Evolutionary conservation across 2,888 invertebrate genomes (phyloP), one percentile per base, ranked within the genome.

Genomic region (Drosophila nigricruria): DNA sequence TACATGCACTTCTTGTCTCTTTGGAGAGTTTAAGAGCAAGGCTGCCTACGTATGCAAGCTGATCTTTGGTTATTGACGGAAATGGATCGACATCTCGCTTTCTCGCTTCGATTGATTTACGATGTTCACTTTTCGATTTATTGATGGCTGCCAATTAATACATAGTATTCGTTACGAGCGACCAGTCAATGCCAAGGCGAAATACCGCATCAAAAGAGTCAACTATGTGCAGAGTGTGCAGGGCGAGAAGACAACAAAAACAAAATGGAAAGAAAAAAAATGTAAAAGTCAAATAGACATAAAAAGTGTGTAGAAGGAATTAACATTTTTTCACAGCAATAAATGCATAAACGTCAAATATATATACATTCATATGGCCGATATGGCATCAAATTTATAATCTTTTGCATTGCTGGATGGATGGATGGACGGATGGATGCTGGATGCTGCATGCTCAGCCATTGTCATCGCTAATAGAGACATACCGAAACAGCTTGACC

Each of bases 301-400:
- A 89, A 84, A 49, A 84, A 72, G 66, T 72, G 85, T 89, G 89
- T 78, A 77, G 75, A 71, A 70, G 81, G 90, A 88, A 86, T 88
- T 80, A 89, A 86, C 78, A 88, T 80, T 79, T 89, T 86, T 88
- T 90, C 89, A 88, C 88, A 90, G 90, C 77, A 82, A 88, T 88
- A 90, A 90, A 88, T 76, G 71, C 82, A 88, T 88, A 89, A 90
- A 87, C 83, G 49, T 81, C 70, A 78, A 47, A 88, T 62, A 71
- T 68, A 62, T 50, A 45, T 62, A 73, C 50, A 57, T 62, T 45
- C 30, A 30, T 38, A 60, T 23, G n/a, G 52, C 52, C 61, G 68
- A 88, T 81, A 70, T 79, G 43, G 52, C 23, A 82, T 79, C 79
- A 76, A 84, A 83, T 85, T 87, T 85, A 85, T 88, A 82, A 85